Conservation (phyloP, 2,888 invertebrate genomes). For the Tipula vernalis region DNA sequence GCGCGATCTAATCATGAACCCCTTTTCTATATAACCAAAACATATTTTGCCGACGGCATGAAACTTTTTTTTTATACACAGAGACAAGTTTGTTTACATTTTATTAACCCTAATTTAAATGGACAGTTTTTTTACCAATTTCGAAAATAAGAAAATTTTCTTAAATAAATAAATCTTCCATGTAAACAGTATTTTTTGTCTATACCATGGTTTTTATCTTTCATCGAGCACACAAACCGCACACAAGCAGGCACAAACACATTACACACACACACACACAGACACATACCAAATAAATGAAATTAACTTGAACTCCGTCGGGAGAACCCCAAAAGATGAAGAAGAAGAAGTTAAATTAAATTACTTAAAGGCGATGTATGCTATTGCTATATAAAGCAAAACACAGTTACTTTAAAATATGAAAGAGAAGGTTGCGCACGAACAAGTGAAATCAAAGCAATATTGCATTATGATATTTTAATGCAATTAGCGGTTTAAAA, state of each 20-base stretch:
- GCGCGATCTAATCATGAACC: background rate
- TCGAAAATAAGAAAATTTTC: background rate
- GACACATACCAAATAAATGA: background rate
- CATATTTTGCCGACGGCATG: background rate
- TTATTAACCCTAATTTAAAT: background rate
- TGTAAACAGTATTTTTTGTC: background rate
- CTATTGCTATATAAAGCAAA: background rate
- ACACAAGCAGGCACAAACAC: background rate
- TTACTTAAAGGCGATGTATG: background rate
- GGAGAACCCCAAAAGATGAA: background rate
- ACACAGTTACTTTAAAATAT: background rate
- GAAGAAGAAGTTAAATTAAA: background rate
- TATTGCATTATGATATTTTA: background rate
- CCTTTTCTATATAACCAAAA: background rate
- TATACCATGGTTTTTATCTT: background rate
- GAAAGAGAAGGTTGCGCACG: background rate
- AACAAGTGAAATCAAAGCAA: background rate
- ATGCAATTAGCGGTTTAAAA: background rate
- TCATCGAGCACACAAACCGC: background rate
- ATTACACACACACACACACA: background rate
- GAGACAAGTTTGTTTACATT: background rate
- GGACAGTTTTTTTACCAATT: background rate
- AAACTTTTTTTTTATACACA: background rate
- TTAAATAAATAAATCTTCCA: constrained; percentile 4
- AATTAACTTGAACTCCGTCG: constrained; percentile 4